Conservation (phyloP, 2,888 invertebrate genomes). For the Leptothorax acervorum region DNA sequence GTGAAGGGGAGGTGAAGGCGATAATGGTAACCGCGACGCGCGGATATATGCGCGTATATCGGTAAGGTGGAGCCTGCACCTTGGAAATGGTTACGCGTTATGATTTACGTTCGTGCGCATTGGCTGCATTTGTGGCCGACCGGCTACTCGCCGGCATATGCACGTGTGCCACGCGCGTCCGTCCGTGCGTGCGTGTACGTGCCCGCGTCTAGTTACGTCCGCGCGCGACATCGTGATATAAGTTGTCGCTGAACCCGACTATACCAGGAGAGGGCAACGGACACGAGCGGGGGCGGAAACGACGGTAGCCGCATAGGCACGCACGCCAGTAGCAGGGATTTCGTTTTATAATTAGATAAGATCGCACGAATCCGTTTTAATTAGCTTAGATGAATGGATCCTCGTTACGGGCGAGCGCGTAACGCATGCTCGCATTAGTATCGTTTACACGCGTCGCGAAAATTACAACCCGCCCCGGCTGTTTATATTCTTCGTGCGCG, state of each 20-base stretch:
- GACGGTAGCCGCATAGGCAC: background rate
- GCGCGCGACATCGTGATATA: conserved; percentile 55
- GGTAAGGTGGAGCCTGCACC: conserved; percentile 75
- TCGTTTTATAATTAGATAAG: conserved; percentile 61
- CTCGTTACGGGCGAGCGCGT: conserved; percentile 1
- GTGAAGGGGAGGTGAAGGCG: conserved; percentile 54
- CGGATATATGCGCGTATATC: conserved; percentile 45
- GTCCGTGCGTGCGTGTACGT: conserved; percentile 18
- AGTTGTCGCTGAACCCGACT: conserved; percentile 69
- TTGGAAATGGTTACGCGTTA: conserved; percentile 77
- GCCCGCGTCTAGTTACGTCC: conserved; percentile 42
- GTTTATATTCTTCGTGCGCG: conserved; percentile 32
- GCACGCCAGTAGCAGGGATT: background rate
- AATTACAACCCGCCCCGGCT: conserved; percentile 27
- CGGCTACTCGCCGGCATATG: conserved; percentile 48
- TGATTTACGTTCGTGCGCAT: conserved; percentile 80
- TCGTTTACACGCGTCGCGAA: conserved; percentile 43
- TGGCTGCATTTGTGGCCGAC: conserved; percentile 72
- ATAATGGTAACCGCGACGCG: conserved; percentile 68
- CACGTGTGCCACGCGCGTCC: conserved; percentile 43
- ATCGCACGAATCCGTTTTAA: conserved; percentile 57
- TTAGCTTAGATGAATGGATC: conserved; percentile 56
- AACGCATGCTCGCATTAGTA: conserved; percentile 37
- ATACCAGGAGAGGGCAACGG: conserved; percentile 27
- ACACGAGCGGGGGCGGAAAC: conserved; percentile 16